Evolutionary conservation across 2,113 vertebrate genomes (phyloP).

Genomic region (Lepus americanus): DNA sequence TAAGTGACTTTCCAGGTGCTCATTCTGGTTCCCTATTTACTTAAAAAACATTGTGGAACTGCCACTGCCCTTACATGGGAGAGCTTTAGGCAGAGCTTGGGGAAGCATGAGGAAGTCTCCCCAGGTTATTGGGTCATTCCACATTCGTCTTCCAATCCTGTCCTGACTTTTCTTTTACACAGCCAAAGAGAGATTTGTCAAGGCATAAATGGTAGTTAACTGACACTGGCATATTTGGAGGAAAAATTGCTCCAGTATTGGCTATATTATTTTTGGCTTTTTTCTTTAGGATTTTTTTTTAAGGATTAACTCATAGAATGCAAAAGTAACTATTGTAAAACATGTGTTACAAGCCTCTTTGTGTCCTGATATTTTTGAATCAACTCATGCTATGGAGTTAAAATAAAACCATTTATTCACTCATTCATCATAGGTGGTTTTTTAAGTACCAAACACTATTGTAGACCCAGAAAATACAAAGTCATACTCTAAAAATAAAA

Average conservation of each 20-base stretch:
- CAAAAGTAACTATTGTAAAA: slow-evolving; percentile 33
- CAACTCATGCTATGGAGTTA: background rate
- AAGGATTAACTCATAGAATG: background rate
- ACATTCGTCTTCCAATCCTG: fast-evolving
- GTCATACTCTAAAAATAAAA: background rate
- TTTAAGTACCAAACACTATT: background rate
- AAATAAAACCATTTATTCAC: background rate
- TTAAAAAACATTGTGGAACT: background rate
- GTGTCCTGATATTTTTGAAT: background rate
- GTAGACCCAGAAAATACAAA: background rate
- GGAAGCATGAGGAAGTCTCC: background rate
- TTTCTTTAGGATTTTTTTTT: background rate
- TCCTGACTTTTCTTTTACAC: background rate
- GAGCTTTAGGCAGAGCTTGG: background rate
- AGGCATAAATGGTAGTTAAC: background rate
- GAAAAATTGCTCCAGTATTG: background rate
- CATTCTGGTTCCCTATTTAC: background rate
- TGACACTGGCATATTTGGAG: background rate
- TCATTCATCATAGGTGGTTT: background rate
- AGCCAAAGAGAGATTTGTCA: background rate
- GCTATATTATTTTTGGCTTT: background rate
- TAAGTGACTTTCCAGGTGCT: slow-evolving; percentile 1
- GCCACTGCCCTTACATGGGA: background rate
- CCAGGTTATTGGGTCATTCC: background rate
- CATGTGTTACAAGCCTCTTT: background rate